phyloP scores from a whole-genome alignment of 1,140 invertebrate genomes.

The Papilio xuthus region DNA sequence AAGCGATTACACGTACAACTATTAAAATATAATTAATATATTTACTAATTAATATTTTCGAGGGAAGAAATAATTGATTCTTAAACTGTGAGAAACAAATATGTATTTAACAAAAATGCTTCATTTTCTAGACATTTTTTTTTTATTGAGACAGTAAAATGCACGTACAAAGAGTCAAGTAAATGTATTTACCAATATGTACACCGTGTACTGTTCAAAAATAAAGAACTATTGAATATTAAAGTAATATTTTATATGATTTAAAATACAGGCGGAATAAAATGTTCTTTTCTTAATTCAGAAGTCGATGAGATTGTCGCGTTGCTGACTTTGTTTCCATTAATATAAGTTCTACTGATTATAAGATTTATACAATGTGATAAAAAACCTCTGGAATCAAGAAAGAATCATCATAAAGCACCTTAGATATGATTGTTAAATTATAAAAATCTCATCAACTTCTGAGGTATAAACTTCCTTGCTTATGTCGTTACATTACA shows the following conservation, averaged over 20 bases:
- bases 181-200: constrained; percentile 38
- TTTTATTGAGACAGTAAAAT: constrained; percentile 39
- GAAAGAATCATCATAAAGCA: constrained; percentile 21
- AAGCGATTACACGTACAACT: constrained; percentile 25
- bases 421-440: neutral
- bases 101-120: constrained; percentile 35
- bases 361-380: constrained; percentile 9
- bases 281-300: constrained; percentile 37
- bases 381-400: neutral
- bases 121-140: constrained; percentile 35
- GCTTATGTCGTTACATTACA: constrained; percentile 26
- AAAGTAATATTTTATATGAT: constrained; percentile 40
- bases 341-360: neutral
- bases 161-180: constrained; percentile 39
- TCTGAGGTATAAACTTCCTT: constrained; percentile 33
- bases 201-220: constrained; percentile 38
- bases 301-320: constrained; percentile 30
- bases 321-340: neutral
- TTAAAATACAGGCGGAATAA: constrained; percentile 40
- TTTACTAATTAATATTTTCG: constrained; percentile 1
- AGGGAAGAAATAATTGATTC: constrained; percentile 14
- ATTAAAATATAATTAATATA: constrained; percentile 29
- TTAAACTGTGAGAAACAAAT: constrained; percentile 10
- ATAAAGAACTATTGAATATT: constrained; percentile 37
- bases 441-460: constrained; percentile 32